Percentiles rank a stretch among this genome's conserved stretches.
Conservation (phyloP, 2,113 vertebrate species). For the Ptilonorhynchus violaceus region DNA sequence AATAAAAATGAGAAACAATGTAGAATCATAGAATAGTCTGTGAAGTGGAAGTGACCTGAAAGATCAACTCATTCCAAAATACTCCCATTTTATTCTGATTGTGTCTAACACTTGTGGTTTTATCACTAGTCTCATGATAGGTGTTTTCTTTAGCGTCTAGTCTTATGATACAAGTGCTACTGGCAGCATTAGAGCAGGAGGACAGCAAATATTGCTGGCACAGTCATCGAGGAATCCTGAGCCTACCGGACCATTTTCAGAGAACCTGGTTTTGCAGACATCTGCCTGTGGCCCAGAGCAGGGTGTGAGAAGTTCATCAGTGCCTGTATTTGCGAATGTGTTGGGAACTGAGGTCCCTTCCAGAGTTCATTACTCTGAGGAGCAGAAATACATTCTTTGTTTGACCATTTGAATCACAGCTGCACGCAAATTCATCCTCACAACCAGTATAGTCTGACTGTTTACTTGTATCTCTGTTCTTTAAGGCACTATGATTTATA, state of each 20-base stretch:
- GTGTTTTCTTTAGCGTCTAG: not conserved
- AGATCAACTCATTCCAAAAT: not conserved
- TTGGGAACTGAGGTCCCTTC: not conserved
- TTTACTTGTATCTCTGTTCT: not conserved
- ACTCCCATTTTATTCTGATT: not conserved
- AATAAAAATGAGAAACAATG: not conserved
- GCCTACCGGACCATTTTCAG: not conserved
- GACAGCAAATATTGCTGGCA: not conserved
- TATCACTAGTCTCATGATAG: not conserved
- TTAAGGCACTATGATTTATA: not conserved
- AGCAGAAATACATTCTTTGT: not conserved
- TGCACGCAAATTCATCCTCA: not conserved
- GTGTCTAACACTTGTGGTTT: not conserved
- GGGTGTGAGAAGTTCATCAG: not conserved
- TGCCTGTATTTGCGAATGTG: not conserved
- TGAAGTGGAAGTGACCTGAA: not conserved
- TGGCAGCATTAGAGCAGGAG: not conserved
- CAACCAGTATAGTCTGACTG: not conserved
- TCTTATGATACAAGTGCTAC: not conserved
- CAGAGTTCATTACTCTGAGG: not conserved
- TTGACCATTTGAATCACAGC: not conserved
- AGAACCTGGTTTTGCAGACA: not conserved
- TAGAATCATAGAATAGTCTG: not conserved
- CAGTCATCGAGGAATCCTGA: not conserved
- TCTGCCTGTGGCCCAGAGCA: not conserved